Evolutionary conservation across 2,797 vertebrate genomes (phyloP).

Genomic region (Hoplostethus mediterraneus): DNA sequence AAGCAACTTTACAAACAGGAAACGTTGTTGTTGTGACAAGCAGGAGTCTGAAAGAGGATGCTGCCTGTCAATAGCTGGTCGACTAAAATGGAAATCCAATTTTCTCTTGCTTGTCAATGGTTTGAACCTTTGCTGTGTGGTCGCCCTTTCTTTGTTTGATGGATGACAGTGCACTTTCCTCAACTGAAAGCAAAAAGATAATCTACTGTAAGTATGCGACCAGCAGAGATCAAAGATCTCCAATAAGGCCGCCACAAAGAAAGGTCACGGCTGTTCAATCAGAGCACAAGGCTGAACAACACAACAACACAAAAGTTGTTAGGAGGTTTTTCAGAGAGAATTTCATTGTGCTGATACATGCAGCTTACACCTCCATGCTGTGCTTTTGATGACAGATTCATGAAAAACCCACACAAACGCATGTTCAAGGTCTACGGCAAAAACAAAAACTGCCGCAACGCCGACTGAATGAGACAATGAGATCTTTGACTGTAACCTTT

Average conservation of each 20-base stretch:
- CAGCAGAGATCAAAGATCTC: constrained; percentile 62
- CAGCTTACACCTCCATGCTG: not conserved
- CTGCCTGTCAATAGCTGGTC: constrained; percentile 46
- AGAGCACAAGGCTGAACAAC: constrained; percentile 37
- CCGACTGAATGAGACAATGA: not conserved
- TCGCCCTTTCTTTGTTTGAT: constrained; percentile 53
- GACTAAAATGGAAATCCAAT: constrained; percentile 66
- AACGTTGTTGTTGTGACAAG: constrained; percentile 59
- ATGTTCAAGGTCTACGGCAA: not conserved
- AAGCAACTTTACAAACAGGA: constrained; percentile 11
- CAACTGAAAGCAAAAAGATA: constrained; percentile 40
- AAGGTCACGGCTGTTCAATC: constrained; percentile 64
- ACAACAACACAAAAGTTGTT: constrained; percentile 17
- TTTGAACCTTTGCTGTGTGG: constrained; percentile 28
- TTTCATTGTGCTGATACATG: constrained; percentile 4
- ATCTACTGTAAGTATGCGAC: constrained; percentile 13
- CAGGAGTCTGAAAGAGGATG: constrained; percentile 20
- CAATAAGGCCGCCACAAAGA: constrained; percentile 40
- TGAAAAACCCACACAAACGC: constrained; percentile 1
- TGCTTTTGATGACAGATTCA: constrained; percentile 39
- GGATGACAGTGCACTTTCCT: constrained; percentile 34
- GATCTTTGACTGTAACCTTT: constrained; percentile 22
- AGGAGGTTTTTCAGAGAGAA: constrained; percentile 39
- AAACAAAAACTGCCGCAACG: not conserved
- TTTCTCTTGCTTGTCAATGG: constrained; percentile 46